These are phyloP conservation scores for Calephelis nemesis DNA, from an alignment of 1,140 invertebrate species.

Conservation along the genomic window DNA sequence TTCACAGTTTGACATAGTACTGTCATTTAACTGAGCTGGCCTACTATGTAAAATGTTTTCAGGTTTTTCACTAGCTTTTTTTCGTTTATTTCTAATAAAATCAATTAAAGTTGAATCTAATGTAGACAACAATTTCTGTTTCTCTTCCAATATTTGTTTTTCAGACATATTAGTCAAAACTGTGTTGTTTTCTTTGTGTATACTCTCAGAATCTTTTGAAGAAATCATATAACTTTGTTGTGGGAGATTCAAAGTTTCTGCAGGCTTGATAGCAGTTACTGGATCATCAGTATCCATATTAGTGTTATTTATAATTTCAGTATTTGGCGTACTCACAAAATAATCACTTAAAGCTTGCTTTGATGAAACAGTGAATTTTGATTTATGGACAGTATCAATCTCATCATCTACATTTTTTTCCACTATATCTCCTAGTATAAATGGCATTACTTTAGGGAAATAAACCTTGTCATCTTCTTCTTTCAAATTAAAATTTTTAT, in stretches of 20 bases:
- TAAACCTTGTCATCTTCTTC: constrained; percentile 75
- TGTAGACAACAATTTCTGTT: constrained; percentile 82
- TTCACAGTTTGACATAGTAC: not conserved
- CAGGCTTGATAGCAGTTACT: constrained; percentile 22
- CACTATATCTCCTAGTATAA: constrained; percentile 81
- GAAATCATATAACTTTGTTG: constrained; percentile 78
- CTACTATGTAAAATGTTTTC: not conserved
- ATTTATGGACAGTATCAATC: not conserved
- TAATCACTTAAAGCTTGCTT: not conserved
- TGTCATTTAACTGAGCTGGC: too few relatives aligned
- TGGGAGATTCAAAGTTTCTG: constrained; percentile 45
- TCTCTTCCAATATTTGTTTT: constrained; percentile 88
- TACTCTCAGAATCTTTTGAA: constrained; percentile 79
- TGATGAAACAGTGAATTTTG: not conserved
- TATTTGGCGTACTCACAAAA: constrained; percentile 18
- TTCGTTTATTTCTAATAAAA: constrained; percentile 82
- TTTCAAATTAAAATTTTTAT: constrained; percentile 36
- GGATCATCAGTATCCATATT: constrained; percentile 65
- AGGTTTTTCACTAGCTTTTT: constrained; percentile 33
- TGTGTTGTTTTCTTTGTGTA: constrained; percentile 88
- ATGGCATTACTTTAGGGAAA: constrained; percentile 69
- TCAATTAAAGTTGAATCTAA: constrained; percentile 84
- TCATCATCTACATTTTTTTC: constrained; percentile 76
- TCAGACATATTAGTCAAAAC: constrained; percentile 84
- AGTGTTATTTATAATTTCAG: not conserved